Percentiles rank a stretch among this genome's conserved stretches.
Conservation (phyloP, 1,140 invertebrate species). For the Eurosta solidaginis region DNA sequence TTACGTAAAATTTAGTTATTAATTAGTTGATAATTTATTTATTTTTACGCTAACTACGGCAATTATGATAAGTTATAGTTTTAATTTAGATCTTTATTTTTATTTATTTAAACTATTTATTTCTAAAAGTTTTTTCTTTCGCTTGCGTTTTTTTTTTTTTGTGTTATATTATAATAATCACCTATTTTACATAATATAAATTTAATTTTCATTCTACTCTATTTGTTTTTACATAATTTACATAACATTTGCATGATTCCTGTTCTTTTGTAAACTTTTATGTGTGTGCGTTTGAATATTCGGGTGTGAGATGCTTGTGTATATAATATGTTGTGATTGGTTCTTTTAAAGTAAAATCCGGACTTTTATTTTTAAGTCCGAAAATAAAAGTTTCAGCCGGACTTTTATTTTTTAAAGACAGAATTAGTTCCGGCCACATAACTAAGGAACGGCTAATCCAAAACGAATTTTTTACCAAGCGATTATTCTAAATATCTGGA, state of each 20-base stretch:
- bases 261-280: not conserved
- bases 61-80: conserved; percentile 19
- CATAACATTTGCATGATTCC: conserved; percentile 14
- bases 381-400: too few relatives aligned
- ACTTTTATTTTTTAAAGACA: too few relatives aligned
- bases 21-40: conserved; percentile 19
- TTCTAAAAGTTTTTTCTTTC: not conserved
- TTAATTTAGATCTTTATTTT: not conserved
- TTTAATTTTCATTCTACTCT: not conserved
- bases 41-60: conserved; percentile 23
- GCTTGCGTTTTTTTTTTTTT: not conserved
- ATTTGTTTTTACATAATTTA: conserved; percentile 10
- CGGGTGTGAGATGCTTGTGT: too few relatives aligned
- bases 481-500: too few relatives aligned
- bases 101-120: not conserved
- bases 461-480: too few relatives aligned
- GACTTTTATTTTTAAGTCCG: too few relatives aligned
- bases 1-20: conserved; percentile 19
- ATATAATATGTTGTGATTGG: too few relatives aligned
- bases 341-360: too few relatives aligned
- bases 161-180: not conserved
- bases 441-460: too few relatives aligned
- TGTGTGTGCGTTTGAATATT: not conserved
- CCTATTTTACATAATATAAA: too few relatives aligned
- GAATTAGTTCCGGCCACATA: too few relatives aligned